Percentiles rank a stretch among this genome's conserved stretches.
phyloP scores from a whole-genome alignment of 2,113 vertebrate species.

The Myanophis thanlyinensis region DNA sequence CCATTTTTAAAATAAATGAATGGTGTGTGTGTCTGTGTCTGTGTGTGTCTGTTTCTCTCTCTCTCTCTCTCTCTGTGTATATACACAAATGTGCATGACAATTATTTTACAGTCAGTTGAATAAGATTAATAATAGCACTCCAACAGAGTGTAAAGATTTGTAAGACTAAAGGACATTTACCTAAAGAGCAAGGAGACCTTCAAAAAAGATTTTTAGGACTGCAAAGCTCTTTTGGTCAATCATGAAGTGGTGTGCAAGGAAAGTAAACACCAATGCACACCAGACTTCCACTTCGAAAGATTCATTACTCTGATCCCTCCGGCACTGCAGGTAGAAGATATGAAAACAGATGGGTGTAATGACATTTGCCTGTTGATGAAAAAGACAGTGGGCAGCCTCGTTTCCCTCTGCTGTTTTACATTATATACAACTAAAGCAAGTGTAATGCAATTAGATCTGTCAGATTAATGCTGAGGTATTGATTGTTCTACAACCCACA shows the following conservation, averaged over 20 bases:
- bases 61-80: too few species aligned
- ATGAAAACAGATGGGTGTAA: conserved; percentile 70
- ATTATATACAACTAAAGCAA: conserved; percentile 59
- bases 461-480: conserved; percentile 72
- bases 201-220: conserved; percentile 25
- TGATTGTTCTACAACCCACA: conserved; percentile 56
- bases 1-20: neutral
- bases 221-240: conserved; percentile 39
- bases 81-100: neutral
- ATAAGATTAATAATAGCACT: neutral
- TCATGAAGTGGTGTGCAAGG: conserved; percentile 32
- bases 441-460: conserved; percentile 74
- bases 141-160: conserved; percentile 4
- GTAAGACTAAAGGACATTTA: neutral
- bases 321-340: conserved; percentile 69
- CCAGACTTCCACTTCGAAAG: conserved; percentile 47
- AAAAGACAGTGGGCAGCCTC: conserved; percentile 61
- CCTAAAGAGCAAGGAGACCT: conserved; percentile 38
- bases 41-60: too few species aligned
- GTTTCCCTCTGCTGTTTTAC: conserved; percentile 59
- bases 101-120: neutral
- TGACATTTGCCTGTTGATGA: conserved; percentile 70
- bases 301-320: conserved; percentile 65
- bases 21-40: neutral
- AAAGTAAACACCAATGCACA: conserved; percentile 60